These are phyloP conservation scores for Elegia similella DNA, from an alignment of 2,888 invertebrate genomes.

Conservation along the genomic window DNA sequence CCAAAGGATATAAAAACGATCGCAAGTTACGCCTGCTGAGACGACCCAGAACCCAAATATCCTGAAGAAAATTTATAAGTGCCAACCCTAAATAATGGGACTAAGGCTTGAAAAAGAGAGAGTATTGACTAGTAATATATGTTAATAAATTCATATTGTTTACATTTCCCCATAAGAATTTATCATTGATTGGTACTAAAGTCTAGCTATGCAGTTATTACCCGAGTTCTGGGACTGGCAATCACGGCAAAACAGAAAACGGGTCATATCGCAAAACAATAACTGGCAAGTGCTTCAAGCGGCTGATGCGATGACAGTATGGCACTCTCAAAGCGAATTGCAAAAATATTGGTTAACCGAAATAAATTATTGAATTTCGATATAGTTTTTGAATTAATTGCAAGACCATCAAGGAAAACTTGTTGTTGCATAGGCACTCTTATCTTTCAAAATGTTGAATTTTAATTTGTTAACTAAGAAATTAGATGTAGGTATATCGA, in stretches of 20 bases:
- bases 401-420: background rate
- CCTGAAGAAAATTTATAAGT: too few species aligned
- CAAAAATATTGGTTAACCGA: constrained; percentile 12
- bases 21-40: too few species aligned
- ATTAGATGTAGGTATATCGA: background rate
- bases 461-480: background rate
- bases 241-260: constrained; percentile 36
- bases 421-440: background rate
- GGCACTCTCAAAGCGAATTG: constrained; percentile 6
- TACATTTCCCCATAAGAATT: too few species aligned
- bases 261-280: constrained; percentile 54
- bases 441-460: background rate
- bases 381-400: background rate
- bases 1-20: too few species aligned
- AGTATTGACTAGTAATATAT: too few species aligned
- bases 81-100: too few species aligned
- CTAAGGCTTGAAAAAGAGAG: too few species aligned
- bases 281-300: constrained; percentile 19
- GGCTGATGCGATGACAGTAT: constrained; percentile 3
- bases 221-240: constrained; percentile 49
- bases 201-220: constrained; percentile 38
- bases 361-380: constrained; percentile 12
- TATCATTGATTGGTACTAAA: background rate
- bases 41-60: too few species aligned
- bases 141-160: too few species aligned